phyloP scores from a whole-genome alignment of 2,797 vertebrate species.

The Malurus splendens region DNA sequence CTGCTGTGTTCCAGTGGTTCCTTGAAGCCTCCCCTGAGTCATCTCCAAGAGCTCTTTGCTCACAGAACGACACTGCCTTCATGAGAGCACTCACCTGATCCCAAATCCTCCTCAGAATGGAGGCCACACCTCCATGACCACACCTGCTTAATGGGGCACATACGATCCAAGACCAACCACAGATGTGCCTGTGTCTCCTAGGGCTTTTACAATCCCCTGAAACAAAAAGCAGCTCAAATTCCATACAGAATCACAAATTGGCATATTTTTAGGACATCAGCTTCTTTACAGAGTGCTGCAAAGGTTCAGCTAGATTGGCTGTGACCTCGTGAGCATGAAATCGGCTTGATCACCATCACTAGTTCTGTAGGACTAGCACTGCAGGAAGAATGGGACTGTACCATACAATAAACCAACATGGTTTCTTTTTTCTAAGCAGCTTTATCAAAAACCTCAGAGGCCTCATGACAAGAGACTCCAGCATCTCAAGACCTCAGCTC shows the following conservation, averaged over 20 bases:
- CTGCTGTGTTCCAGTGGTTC: not conserved
- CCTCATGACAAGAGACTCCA: not conserved
- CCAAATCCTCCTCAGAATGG: not conserved
- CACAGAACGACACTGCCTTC: not conserved
- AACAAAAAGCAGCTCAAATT: not conserved
- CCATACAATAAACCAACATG: not conserved
- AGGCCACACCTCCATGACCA: not conserved
- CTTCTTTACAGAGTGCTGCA: not conserved
- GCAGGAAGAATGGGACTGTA: not conserved
- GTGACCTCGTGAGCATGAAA: not conserved
- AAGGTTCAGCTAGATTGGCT: not conserved
- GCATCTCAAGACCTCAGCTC: not conserved
- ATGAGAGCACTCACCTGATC: rapidly evolving
- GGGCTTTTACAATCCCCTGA: not conserved
- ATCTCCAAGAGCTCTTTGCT: not conserved
- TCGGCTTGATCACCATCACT: not conserved
- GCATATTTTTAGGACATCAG: not conserved
- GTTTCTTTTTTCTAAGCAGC: not conserved
- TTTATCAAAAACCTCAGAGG: not conserved
- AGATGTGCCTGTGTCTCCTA: not conserved
- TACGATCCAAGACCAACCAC: not conserved
- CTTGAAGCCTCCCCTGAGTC: constrained; percentile 6
- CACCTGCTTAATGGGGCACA: rapidly evolving
- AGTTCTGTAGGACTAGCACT: not conserved
- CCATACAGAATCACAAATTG: not conserved